Base-by-base conservation (phyloP, 2,113 vertebrate genomes). In the Misgurnus mizolepis region DNA sequence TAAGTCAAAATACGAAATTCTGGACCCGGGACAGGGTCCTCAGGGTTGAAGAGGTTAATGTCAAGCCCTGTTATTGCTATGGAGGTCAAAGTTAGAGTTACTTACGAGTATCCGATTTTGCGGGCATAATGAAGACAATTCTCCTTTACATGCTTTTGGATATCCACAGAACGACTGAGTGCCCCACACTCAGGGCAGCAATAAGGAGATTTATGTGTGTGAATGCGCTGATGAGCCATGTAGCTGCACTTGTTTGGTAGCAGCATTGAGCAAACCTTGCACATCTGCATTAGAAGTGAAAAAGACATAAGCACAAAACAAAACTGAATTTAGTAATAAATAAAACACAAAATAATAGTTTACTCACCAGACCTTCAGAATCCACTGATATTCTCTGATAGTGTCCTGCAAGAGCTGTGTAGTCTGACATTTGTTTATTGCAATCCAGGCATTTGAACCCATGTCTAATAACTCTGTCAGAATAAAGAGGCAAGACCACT, bases 71-170 rank as follows among this genome's bases (percentile, higher is more conserved):
- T 34, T 34, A 34, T 34, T 34, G 27, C 27, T 34, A 34, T 34
- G 27, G 5, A 58, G 49, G 49, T 67, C 14, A 10, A 12, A 39
- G 61, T 66, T 41, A 5, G 41, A 74, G 34, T 39, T 69, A 89
- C 93, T 90, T 87, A 99, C 97, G 96, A 96, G 94, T 95, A 95
- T 81, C 95, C 96, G 14, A 95, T 94, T 90, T 96, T 97, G 87
- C 96, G 96, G 80, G 97, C 92, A 56, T 97, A 98, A 87, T 99
- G 97, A 81, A 99, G 93, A 88, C 97, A 99, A 86, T 98, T 97
- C 86, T 98, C 96, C 87, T 93, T 96, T 82, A 98, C 94, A 0
- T 99, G 97, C n/a, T 95, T 97, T 87, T 99, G 97, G 89, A 99
- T 96, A 86, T 98, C 96, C 70, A 93, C 94, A 0, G 96, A 97